Base-by-base conservation (phyloP, 2,888 invertebrate species). In the Ennomos erosarius region DNA sequence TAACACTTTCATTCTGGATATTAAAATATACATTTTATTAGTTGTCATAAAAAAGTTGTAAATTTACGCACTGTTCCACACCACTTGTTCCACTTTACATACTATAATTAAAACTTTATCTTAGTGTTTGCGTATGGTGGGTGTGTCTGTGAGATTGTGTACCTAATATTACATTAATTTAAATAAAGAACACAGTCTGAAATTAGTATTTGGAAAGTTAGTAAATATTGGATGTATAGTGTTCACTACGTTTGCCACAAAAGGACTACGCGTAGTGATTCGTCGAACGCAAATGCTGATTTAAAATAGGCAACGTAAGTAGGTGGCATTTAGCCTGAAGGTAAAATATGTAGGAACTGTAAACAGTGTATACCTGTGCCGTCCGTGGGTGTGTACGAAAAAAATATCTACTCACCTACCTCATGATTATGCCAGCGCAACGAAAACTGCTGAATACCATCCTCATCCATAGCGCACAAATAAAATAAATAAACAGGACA, bases 401-500 rank as follows among this genome's bases (percentile, higher is more conserved):
- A 76, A 82, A 79, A 79, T 69, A 78, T 83, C 74, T 90, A 91
- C 91, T 90, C 82, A 88, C 93, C 93, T 93, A 95, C 95, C 94
- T 95, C 95, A 87, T 95, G 96, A 88, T 96, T 97, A 89, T 97
- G 97, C 97, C 97, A 97, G 85, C 96, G 94, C 79, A 97, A 93
- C 85, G 96, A 97, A 89, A 97, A 97, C 86, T 97, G 96, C 87
- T 96, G 96, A 74, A 94, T 88, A 70, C 94, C 93, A 80, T 94
- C 94, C 81, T 94, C 94, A 83, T 90, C 92, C 92, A 92, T 93
- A 76, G 73, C 81, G 79, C 69, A 73, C 70, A 64, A 59, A 54
- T 58, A 53, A 65, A 73, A 72, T 74, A 69, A 72, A 69, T 68
- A 74, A 71, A 75, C 73, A 73, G 71, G 65, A 72, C 70, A 74